These are phyloP conservation scores for Acronicta aceris DNA, from an alignment of 2,888 invertebrate species.

Conservation along the genomic window DNA sequence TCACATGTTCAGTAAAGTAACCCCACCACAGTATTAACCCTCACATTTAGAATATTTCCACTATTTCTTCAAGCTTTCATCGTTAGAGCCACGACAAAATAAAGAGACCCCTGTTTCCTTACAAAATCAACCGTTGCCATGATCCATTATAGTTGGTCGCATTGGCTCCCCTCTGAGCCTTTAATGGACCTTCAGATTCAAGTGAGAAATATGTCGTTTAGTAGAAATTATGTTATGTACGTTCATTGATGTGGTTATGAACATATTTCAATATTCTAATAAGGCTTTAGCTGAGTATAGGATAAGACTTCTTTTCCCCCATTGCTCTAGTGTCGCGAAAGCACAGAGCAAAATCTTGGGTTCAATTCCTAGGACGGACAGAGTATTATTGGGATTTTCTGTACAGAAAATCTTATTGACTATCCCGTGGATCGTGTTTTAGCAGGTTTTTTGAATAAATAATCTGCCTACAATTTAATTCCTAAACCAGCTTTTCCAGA, in stretches of 20 bases:
- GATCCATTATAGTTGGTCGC: conserved; percentile 32
- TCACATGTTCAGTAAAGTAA: conserved; percentile 14
- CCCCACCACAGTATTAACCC: conserved; percentile 16
- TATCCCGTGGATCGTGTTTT: no score
- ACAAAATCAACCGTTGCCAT: neutral
- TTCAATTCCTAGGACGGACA: no score
- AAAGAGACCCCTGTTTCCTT: neutral
- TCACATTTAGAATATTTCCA: conserved; percentile 23
- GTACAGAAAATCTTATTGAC: no score
- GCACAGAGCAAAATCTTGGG: no score
- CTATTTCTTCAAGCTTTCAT: conserved; percentile 21
- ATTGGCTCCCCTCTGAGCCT: conserved; percentile 58
- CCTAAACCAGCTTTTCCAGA: no score
- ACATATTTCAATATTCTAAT: neutral
- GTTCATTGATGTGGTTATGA: conserved; percentile 15
- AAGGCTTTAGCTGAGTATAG: no score
- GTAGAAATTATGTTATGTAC: conserved; percentile 34
- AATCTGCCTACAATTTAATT: no score
- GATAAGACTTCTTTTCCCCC: no score
- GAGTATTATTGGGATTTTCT: no score
- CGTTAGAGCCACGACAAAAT: conserved; percentile 20
- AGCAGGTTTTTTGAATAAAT: no score
- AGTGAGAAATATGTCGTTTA: conserved; percentile 68
- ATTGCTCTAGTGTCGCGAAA: no score
- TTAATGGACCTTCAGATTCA: conserved; percentile 71